Percentiles rank a stretch among this genome's conserved stretches.
Evolutionary conservation across 2,888 invertebrate species (phyloP).

Genomic region (Epistrophella euchroma): DNA sequence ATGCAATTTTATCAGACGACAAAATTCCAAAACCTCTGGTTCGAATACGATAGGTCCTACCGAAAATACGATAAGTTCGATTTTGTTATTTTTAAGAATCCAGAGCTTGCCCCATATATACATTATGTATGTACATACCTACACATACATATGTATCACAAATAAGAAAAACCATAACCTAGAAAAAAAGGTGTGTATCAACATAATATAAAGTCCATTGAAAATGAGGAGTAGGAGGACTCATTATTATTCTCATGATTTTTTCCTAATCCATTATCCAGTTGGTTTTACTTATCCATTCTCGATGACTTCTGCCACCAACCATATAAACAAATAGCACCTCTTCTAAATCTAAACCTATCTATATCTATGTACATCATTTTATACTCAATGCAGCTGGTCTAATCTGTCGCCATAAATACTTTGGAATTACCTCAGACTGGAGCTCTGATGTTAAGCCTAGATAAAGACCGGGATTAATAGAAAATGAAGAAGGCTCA

Average conservation of each 20-base stretch:
- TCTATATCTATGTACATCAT: neutral
- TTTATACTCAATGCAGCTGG: constrained; percentile 33
- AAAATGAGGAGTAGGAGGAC: neutral
- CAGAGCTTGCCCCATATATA: too few species aligned
- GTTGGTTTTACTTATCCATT: constrained; percentile 4
- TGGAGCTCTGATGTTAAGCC: constrained; percentile 39
- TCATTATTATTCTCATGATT: constrained; percentile 23
- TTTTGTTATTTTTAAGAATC: too few species aligned
- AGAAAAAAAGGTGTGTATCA: constrained; percentile 19
- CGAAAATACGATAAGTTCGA: too few species aligned
- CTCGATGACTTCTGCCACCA: constrained; percentile 14
- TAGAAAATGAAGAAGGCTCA: constrained; percentile 35
- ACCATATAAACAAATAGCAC: neutral
- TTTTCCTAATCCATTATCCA: constrained; percentile 17
- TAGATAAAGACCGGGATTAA: constrained; percentile 61
- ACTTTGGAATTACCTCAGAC: constrained; percentile 37
- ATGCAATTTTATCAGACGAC: too few species aligned
- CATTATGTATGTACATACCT: too few species aligned
- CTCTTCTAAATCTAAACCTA: neutral
- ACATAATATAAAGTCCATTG: neutral
- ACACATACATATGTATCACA: too few species aligned
- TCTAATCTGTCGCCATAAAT: constrained; percentile 67
- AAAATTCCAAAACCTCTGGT: too few species aligned
- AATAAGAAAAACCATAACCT: neutral
- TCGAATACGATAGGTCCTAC: too few species aligned